Percentiles rank a stretch among this genome's conserved stretches.
Conservation (phyloP, 2,888 invertebrate species). For the Ceratothoa steindachneri region DNA sequence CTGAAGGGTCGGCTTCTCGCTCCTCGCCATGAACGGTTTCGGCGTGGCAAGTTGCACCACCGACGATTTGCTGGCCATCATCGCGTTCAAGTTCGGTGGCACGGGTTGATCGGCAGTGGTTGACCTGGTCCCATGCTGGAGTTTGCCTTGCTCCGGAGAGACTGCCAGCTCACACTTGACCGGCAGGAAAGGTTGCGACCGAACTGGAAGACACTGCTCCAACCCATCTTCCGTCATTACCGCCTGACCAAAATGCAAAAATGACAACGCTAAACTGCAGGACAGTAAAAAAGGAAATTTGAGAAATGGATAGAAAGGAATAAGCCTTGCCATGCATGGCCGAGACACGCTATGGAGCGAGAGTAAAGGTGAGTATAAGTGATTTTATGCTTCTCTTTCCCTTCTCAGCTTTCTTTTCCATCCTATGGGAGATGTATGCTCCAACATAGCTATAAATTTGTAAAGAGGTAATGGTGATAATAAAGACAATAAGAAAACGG, state of each 20-base stretch:
- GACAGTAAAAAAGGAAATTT: background rate
- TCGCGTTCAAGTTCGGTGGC: background rate
- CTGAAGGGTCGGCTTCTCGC: background rate
- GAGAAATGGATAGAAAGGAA: background rate
- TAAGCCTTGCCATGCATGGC: background rate
- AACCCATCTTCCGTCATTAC: background rate
- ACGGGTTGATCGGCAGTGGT: too few relatives aligned
- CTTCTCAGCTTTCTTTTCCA: too few relatives aligned
- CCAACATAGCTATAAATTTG: too few relatives aligned
- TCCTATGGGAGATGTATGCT: too few relatives aligned
- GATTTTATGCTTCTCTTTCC: too few relatives aligned
- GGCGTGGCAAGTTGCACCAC: background rate
- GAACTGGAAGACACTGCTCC: background rate
- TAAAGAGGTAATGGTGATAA: too few relatives aligned
- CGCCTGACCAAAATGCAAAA: background rate
- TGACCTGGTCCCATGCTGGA: too few relatives aligned
- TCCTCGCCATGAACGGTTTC: background rate
- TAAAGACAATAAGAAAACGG: too few relatives aligned
- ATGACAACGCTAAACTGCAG: background rate
- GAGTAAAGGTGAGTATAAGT: too few relatives aligned
- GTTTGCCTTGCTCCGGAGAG: too few relatives aligned
- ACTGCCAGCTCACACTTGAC: background rate
- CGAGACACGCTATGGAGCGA: too few relatives aligned
- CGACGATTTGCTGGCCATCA: background rate
- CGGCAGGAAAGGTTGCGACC: background rate